A percentile compares a stretch with the other conserved stretches of the same genome.
Conservation (phyloP, 2,797 vertebrate species). For the Tangara arthus region DNA sequence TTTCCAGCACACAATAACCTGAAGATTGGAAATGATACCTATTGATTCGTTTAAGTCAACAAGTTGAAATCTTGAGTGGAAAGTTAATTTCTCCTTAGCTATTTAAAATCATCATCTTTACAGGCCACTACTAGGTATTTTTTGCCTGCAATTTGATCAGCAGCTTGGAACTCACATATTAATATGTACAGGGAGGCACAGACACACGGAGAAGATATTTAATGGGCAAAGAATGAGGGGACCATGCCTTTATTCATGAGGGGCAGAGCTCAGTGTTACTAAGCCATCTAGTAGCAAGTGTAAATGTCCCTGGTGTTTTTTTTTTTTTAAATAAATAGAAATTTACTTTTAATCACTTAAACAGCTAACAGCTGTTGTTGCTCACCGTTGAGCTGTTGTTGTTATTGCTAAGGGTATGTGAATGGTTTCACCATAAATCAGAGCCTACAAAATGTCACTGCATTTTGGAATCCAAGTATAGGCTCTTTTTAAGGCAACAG, state of each 20-base stretch:
- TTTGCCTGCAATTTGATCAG: constrained; percentile 58
- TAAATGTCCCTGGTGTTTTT: not conserved
- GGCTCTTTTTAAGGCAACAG: not conserved
- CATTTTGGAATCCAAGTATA: not conserved
- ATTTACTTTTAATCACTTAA: not conserved
- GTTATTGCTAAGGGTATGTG: not conserved
- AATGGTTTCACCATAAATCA: not conserved
- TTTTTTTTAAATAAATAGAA: not conserved
- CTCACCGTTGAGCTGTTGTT: not conserved
- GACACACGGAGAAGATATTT: constrained; percentile 30
- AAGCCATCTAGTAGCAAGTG: constrained; percentile 19
- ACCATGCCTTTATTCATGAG: not conserved
- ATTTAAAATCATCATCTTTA: constrained; percentile 38
- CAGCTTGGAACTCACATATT: constrained; percentile 30
- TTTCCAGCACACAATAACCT: constrained; percentile 1
- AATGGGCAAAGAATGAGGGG: constrained; percentile 35
- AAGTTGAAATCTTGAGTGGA: constrained; percentile 40
- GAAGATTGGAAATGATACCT: constrained; percentile 62
- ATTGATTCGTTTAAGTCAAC: constrained; percentile 63
- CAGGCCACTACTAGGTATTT: not conserved
- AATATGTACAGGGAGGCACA: constrained; percentile 21
- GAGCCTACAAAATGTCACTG: not conserved
- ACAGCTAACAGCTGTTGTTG: not conserved
- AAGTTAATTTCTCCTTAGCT: constrained; percentile 51
- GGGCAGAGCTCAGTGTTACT: not conserved